phyloP scores from a whole-genome alignment of 2,113 vertebrate genomes.

The Corydoras maculifer region DNA sequence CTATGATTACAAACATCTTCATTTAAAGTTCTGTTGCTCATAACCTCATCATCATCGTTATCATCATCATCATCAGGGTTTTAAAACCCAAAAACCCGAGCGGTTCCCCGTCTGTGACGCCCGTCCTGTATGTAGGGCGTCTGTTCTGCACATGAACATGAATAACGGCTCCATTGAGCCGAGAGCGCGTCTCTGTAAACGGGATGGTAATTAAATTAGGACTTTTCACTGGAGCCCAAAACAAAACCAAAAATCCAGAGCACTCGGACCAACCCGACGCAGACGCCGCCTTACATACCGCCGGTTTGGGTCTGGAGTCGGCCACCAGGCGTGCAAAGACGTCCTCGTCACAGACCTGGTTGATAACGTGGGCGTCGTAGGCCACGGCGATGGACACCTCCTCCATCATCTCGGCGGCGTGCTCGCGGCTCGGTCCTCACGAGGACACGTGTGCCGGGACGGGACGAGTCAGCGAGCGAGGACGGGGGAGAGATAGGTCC shows the following conservation, averaged over 20 bases:
- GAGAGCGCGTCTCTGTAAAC: background rate
- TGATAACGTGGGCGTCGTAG: conserved; percentile 90
- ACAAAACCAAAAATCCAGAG: too few relatives aligned
- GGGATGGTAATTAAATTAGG: conserved; percentile 7
- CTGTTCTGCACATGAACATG: conserved; percentile 12
- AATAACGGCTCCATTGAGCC: background rate
- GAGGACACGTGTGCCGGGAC: too few relatives aligned
- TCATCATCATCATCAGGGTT: too few relatives aligned
- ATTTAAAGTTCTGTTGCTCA: too few relatives aligned
- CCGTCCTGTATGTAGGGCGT: background rate
- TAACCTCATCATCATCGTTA: too few relatives aligned
- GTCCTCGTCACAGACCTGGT: conserved; percentile 84
- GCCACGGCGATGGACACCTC: conserved; percentile 92
- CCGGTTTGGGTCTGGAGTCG: conserved; percentile 78
- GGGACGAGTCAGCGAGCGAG: background rate
- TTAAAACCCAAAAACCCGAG: too few relatives aligned
- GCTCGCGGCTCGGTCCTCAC: too few relatives aligned
- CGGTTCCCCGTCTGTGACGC: too few relatives aligned
- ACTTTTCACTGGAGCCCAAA: background rate
- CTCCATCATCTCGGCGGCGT: conserved; percentile 85
- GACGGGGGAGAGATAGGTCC: background rate
- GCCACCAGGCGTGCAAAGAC: conserved; percentile 82
- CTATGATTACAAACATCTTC: too few relatives aligned
- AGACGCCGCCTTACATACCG: conserved; percentile 73
- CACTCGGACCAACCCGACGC: too few relatives aligned